Evolutionary conservation across 2,888 invertebrate genomes (phyloP).

Genomic region (Aphodius granarius): DNA sequence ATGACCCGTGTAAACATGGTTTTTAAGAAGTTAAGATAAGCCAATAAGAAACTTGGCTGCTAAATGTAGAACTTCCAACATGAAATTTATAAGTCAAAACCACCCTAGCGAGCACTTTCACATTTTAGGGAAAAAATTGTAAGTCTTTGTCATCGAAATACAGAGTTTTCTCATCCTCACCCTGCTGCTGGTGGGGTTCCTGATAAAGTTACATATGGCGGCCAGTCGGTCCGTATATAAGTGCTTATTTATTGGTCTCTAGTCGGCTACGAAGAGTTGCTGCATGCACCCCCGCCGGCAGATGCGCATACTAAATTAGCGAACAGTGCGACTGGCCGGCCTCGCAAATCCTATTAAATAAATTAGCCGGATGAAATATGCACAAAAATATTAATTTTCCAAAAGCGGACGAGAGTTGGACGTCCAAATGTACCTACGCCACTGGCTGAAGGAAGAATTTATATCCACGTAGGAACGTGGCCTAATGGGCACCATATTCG

Average conservation of each 20-base stretch:
- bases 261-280: slow-evolving; percentile 18
- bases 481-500: not conserved
- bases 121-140: too few species aligned
- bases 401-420: not conserved
- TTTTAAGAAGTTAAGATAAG: too few species aligned
- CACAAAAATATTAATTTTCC: not conserved
- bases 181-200: slow-evolving; percentile 7
- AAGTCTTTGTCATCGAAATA: too few species aligned
- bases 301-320: slow-evolving; percentile 21
- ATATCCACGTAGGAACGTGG: not conserved
- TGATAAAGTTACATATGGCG: slow-evolving; percentile 37
- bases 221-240: slow-evolving; percentile 23
- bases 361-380: slow-evolving; percentile 1
- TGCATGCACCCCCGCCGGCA: slow-evolving; percentile 2
- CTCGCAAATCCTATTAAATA: slow-evolving; percentile 15
- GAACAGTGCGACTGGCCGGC: not conserved
- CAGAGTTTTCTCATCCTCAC: too few species aligned
- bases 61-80: too few species aligned
- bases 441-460: not conserved
- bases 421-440: not conserved
- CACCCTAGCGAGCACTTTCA: too few species aligned
- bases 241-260: slow-evolving; percentile 37
- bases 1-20: too few species aligned
- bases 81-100: too few species aligned
- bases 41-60: too few species aligned